Evolutionary conservation across 1,140 invertebrate species (phyloP).

Genomic region (Diorhabda sublineata): DNA sequence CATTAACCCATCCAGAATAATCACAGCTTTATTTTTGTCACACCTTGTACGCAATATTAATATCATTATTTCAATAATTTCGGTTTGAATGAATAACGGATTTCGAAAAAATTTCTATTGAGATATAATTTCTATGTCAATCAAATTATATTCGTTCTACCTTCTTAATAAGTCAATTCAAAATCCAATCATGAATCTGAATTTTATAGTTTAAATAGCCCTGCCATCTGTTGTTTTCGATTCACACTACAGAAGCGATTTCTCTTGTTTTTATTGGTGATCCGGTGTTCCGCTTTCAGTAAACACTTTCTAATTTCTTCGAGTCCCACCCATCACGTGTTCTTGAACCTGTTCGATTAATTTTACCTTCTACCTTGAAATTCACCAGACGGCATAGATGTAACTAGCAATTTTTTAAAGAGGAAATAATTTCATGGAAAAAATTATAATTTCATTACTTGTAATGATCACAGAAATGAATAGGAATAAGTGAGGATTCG

Average conservation of each 20-base stretch:
- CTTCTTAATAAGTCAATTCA: not conserved
- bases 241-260: not conserved
- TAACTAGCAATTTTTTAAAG: not conserved
- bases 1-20: too few relatives aligned
- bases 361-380: not conserved
- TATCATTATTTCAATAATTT: too few relatives aligned
- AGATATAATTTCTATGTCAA: too few relatives aligned
- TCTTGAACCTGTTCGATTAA: slow-evolving; percentile 2
- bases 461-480: too few relatives aligned
- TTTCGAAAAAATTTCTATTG: too few relatives aligned
- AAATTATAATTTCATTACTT: too few relatives aligned
- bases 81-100: too few relatives aligned
- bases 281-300: not conserved
- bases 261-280: slow-evolving; percentile 1
- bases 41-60: too few relatives aligned
- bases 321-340: not conserved
- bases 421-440: too few relatives aligned
- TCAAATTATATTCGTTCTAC: too few relatives aligned
- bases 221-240: not conserved
- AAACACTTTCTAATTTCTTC: not conserved
- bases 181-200: not conserved
- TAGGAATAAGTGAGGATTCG: too few relatives aligned
- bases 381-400: not conserved
- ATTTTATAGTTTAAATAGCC: not conserved
- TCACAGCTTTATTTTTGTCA: too few relatives aligned